phyloP scores from a whole-genome alignment of 2,888 invertebrate species.

The Noctua comes region DNA sequence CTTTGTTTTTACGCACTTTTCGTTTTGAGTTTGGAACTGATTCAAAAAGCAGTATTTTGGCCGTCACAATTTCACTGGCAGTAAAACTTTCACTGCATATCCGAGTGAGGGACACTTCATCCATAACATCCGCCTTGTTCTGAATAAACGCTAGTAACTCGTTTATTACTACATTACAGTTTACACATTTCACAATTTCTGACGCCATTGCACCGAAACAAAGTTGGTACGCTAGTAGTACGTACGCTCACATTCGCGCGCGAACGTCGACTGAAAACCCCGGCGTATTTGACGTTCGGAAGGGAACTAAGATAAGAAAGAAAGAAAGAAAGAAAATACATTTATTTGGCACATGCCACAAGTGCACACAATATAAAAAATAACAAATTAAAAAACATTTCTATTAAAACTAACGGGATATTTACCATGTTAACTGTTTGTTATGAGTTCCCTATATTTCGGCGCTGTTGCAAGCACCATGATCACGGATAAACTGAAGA shows the following conservation, averaged over 20 bases:
- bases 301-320: too few relatives aligned
- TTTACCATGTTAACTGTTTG: too few relatives aligned
- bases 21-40: conserved; percentile 15
- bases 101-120: conserved; percentile 15
- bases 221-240: background rate
- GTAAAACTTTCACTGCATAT: conserved; percentile 19
- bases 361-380: too few relatives aligned
- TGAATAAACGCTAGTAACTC: conserved; percentile 28
- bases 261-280: background rate
- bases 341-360: too few relatives aligned
- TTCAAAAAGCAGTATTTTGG: conserved; percentile 11
- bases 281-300: too few relatives aligned
- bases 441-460: too few relatives aligned
- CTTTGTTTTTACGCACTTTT: conserved; percentile 13
- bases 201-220: conserved; percentile 16
- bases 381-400: too few relatives aligned
- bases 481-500: too few relatives aligned
- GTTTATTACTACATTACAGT: conserved; percentile 37
- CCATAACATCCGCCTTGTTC: conserved; percentile 29
- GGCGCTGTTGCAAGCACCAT: too few relatives aligned
- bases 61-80: conserved; percentile 12
- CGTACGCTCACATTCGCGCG: background rate
- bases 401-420: too few relatives aligned
- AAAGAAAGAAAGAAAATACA: too few relatives aligned
- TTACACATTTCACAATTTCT: conserved; percentile 24